Base-by-base conservation (phyloP, 2,888 invertebrate genomes). In the Lymantria dispar region DNA sequence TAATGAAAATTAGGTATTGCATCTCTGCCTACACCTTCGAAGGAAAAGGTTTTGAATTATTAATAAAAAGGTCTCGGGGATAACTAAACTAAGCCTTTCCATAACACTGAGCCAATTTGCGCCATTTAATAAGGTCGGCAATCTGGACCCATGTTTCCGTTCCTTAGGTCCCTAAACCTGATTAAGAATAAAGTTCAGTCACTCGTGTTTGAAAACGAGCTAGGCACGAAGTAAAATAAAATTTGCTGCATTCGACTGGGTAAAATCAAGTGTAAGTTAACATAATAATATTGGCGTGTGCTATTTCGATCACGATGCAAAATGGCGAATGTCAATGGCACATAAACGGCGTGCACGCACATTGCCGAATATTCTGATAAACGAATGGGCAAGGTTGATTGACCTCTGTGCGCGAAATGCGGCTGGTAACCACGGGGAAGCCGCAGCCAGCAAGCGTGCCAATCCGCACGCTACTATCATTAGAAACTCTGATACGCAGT, bases 321-420 rank as follows among this genome's bases (percentile, higher is more conserved):
- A 75, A 69, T 58, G 59, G 65, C 66, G 76, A 84, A 85, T 87
- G 88, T 87, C 87, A 88, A 87, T 87, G 85, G 83, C 86, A 85
- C 78, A 78, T 69, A 70, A 81, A 81, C 73, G 62, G 64, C 66
- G 65, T 64, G 64, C 62, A 75, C 74, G 74, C 68, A 70, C 67
- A 60, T 22, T 56, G 63, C 56, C 60, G 53, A 68, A 64, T 67
- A 64, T 62, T 62, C 64, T 74, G 70, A 80, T 81, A 83, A 83
- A 81, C 75, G 78, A 74, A 74, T 74, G 73, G 60, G 65, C 67
- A 56, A 68, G 68, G 84, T 83, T 84, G 75, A 83, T 62, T 82
- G 82, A 85, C 78, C 83, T 62, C 70, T 57, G 31, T 30, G 49
- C 54, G 54, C 56, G 55, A 54, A 57, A 56, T 54, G 62, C 54